Conservation (phyloP, 2,113 vertebrate genomes). For the Limnothrissa miodon region DNA sequence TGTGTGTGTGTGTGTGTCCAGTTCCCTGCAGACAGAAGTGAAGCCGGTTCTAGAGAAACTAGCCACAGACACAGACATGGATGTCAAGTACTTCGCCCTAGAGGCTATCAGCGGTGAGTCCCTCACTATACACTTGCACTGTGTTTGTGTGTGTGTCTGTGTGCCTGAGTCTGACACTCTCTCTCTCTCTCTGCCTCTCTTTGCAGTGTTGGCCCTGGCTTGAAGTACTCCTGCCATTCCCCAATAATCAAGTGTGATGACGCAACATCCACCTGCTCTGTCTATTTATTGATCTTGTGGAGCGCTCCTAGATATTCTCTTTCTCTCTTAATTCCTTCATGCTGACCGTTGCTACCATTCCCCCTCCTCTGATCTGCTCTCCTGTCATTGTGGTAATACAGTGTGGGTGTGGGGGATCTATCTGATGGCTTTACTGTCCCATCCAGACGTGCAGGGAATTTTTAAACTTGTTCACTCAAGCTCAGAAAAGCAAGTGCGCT, state of each 20-base stretch:
- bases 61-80: conserved; percentile 84
- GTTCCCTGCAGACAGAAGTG: conserved; percentile 83
- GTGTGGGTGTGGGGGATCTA: background rate
- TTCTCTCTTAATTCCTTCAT: background rate
- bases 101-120: conserved; percentile 85
- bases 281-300: conserved; percentile 72
- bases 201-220: conserved; percentile 75
- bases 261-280: conserved; percentile 52
- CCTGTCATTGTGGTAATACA: background rate
- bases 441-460: background rate
- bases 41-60: conserved; percentile 85
- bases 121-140: background rate
- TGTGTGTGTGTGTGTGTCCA: conserved; percentile 41
- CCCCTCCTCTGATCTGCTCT: no score
- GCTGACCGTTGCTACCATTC: background rate
- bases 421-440: background rate
- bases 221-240: conserved; percentile 62
- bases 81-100: conserved; percentile 91
- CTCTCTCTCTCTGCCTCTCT: conserved; percentile 33
- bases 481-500: no score
- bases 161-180: background rate
- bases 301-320: background rate
- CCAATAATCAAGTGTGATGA: conserved; percentile 49
- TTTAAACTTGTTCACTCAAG: background rate
- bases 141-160: background rate